Percentiles rank a stretch among this genome's conserved stretches.
Conservation (phyloP, 2,888 invertebrate genomes). For the Priocnemis perturbator region DNA sequence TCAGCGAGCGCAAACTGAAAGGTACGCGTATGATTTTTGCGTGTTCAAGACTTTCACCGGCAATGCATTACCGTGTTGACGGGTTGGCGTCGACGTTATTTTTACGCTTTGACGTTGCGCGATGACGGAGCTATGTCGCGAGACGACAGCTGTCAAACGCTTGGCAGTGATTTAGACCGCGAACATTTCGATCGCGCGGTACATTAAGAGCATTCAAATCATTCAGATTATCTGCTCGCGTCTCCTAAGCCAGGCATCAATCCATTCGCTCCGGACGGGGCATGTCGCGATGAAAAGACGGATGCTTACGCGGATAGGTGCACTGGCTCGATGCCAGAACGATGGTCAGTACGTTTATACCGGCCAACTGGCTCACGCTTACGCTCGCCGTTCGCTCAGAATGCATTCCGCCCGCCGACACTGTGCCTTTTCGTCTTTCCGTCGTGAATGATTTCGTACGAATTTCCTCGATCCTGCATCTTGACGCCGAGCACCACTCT, state of each 20-base stretch:
- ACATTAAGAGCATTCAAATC: slow-evolving; percentile 49
- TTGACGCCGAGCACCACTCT: too few species aligned
- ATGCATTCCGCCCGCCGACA: slow-evolving; percentile 32
- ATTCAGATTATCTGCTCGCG: slow-evolving; percentile 61
- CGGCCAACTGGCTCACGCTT: slow-evolving; percentile 46
- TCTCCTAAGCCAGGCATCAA: slow-evolving; percentile 65
- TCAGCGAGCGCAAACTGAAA: too few species aligned
- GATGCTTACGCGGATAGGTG: slow-evolving; percentile 64
- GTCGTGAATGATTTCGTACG: slow-evolving; percentile 25
- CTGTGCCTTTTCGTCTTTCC: slow-evolving; percentile 35
- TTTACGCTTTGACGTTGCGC: not conserved
- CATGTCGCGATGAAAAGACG: slow-evolving; percentile 68
- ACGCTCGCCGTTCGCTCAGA: slow-evolving; percentile 25
- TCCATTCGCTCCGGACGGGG: slow-evolving; percentile 58
- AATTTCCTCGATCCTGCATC: not conserved
- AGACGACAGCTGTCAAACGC: slow-evolving; percentile 34
- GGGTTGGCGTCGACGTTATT: slow-evolving; percentile 2
- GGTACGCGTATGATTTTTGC: too few species aligned
- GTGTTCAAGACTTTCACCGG: not conserved
- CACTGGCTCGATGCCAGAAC: slow-evolving; percentile 59
- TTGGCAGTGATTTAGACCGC: slow-evolving; percentile 43
- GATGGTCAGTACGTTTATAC: slow-evolving; percentile 50
- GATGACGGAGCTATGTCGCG: slow-evolving; percentile 16
- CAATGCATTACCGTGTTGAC: not conserved
- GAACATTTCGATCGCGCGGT: slow-evolving; percentile 52